Conservation (phyloP, 2,888 invertebrate species). For the Dione vanillae region DNA sequence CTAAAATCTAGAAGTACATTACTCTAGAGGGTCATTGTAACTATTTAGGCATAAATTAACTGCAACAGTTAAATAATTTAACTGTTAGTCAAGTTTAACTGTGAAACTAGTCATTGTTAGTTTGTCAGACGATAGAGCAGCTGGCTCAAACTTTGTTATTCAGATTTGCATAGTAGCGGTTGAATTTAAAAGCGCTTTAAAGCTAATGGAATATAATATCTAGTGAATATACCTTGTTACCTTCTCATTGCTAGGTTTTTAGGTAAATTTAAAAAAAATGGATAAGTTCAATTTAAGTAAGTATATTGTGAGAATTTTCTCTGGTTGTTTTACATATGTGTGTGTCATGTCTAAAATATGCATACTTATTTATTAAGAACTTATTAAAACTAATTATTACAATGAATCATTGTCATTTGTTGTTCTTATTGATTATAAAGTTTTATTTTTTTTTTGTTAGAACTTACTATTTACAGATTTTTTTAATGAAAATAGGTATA, state of each 20-base stretch:
- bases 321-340: too few species aligned
- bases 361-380: too few species aligned
- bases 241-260: neutral
- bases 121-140: conserved; percentile 41
- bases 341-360: too few species aligned
- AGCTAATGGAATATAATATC: conserved; percentile 37
- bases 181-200: conserved; percentile 36
- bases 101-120: conserved; percentile 32
- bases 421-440: too few species aligned
- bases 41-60: conserved; percentile 11
- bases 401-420: too few species aligned
- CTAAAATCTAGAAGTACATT: neutral
- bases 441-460: too few species aligned
- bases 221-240: conserved; percentile 11
- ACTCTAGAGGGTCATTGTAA: neutral
- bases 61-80: conserved; percentile 20
- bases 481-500: too few species aligned
- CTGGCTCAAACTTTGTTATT: conserved; percentile 41
- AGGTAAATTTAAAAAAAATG: neutral
- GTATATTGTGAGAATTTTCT: too few species aligned
- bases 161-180: conserved; percentile 41
- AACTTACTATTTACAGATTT: too few species aligned
- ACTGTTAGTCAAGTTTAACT: conserved; percentile 20
- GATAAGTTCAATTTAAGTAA: too few species aligned
- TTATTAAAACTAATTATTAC: too few species aligned